Evolutionary conservation across 2,113 vertebrate species (phyloP), one percentile per base, ranked within the genome.

Genomic region (Cheirogaleus medius): DNA sequence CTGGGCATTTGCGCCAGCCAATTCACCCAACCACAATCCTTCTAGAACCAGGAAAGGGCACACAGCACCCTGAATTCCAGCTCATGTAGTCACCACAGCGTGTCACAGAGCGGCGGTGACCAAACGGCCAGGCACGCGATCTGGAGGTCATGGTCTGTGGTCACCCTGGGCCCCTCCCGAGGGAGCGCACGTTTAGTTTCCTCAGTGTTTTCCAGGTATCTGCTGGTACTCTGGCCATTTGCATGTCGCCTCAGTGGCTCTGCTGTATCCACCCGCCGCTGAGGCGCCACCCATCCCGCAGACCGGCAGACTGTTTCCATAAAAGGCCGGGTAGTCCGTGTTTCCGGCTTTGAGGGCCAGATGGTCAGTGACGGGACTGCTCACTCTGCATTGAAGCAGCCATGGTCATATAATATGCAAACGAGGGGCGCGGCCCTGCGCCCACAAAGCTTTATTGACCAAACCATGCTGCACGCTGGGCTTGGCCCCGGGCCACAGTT

Each of bases 1-100:
- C 1, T 10, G 52, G 47, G 20, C 34, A 7, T 27, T 47, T 15
- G 32, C 5, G 8, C n/a, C 32, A 2, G n/a, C 17, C 9, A 4
- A 20, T 60, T 27, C 54, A 25, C 20, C 12, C 17, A 21, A 8
- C 25, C 44, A 6, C 42, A 5, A 0, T 7, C 63, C 12, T 20
- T 47, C 85, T 49, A 44, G 64, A 17, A 13, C 47, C 14, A 18
- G 80, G 94, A 54, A 27, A 37, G 20, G 12, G 32, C 1, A 1
- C 5, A 8, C 10, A 3, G 32, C 23, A 5, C 47, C 6, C 4
- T 4, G 29, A 8, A 49, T 32, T 34, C 84, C 71, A 54, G 71
- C 54, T 73, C 54, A 3, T 1, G 1, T 1, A 32, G 56, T 49
- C 56, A 42, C 39, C 32, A 12, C 0, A 1, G 66, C 18, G 34